Conservation (phyloP, 2,888 invertebrate genomes). For the Napeogenes sylphis region DNA sequence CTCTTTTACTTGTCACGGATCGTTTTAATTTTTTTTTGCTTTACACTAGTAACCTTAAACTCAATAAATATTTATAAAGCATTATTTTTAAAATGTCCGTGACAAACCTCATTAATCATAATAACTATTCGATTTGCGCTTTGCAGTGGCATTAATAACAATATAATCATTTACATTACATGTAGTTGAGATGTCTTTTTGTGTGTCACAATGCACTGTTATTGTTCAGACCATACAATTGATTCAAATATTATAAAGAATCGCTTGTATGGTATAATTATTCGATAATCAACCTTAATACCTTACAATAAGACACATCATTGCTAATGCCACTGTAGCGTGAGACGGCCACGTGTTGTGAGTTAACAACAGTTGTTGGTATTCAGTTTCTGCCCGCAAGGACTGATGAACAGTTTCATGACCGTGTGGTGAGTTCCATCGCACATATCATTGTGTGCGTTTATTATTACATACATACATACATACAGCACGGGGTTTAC, state of each 20-base stretch:
- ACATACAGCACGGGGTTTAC: slow-evolving; percentile 28
- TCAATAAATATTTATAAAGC: no score
- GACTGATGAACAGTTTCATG: slow-evolving; percentile 93
- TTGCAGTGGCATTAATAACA: slow-evolving; percentile 69
- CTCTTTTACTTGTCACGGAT: slow-evolving; percentile 50
- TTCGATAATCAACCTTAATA: slow-evolving; percentile 4
- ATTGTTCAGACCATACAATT: slow-evolving; percentile 30
- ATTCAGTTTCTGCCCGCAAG: slow-evolving; percentile 89
- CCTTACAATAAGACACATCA: slow-evolving; percentile 19
- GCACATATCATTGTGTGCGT: slow-evolving; percentile 35
- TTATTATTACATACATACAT: slow-evolving; percentile 22
- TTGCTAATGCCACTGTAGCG: slow-evolving; percentile 57
- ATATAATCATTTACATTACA: slow-evolving; percentile 41
- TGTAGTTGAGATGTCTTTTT: slow-evolving; percentile 38
- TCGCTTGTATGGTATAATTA: slow-evolving; percentile 11
- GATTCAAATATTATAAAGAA: slow-evolving; percentile 34
- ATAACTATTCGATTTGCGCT: slow-evolving; percentile 60
- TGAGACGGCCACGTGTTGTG: slow-evolving; percentile 34
- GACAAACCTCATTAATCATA: slow-evolving; percentile 58
- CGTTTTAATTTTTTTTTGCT: slow-evolving; percentile 40
- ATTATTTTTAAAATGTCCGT: slow-evolving; percentile 46
- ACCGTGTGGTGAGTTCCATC: slow-evolving; percentile 88
- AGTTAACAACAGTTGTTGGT: slow-evolving; percentile 77
- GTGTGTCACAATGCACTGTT: slow-evolving; percentile 48
- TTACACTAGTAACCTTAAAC: neutral